These are phyloP conservation scores for Drosophila nr. medialis DNA, from an alignment of 2,888 invertebrate genomes.

Conservation along the genomic window DNA sequence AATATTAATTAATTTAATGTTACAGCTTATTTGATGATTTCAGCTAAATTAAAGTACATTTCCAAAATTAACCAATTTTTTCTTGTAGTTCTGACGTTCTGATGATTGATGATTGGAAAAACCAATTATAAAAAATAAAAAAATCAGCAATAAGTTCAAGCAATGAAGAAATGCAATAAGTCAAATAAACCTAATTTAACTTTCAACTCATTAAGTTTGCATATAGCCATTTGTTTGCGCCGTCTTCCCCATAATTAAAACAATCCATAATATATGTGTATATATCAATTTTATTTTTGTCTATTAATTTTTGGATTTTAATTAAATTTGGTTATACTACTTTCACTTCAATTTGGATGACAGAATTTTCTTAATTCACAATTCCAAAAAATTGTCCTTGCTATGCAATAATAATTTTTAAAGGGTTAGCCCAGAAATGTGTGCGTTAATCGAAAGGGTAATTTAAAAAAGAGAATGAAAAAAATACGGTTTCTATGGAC, in stretches of 20 bases:
- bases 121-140: background rate
- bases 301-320: constrained; percentile 24
- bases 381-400: constrained; percentile 3
- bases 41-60: background rate
- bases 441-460: constrained; percentile 38
- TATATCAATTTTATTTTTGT: constrained; percentile 3
- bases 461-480: constrained; percentile 14
- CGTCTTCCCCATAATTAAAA: background rate
- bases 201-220: background rate
- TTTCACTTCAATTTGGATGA: constrained; percentile 43
- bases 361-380: constrained; percentile 27
- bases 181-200: background rate
- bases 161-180: background rate
- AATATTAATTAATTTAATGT: background rate
- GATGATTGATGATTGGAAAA: background rate
- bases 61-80: background rate
- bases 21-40: background rate
- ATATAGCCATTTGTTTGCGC: background rate
- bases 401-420: constrained; percentile 25
- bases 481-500: constrained; percentile 55
- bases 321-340: constrained; percentile 40
- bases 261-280: background rate
- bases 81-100: background rate
- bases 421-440: constrained; percentile 17
- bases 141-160: background rate